These are phyloP conservation scores for Drymodes brunneopygia DNA, from an alignment of 2,113 vertebrate species.

Conservation along the genomic window DNA sequence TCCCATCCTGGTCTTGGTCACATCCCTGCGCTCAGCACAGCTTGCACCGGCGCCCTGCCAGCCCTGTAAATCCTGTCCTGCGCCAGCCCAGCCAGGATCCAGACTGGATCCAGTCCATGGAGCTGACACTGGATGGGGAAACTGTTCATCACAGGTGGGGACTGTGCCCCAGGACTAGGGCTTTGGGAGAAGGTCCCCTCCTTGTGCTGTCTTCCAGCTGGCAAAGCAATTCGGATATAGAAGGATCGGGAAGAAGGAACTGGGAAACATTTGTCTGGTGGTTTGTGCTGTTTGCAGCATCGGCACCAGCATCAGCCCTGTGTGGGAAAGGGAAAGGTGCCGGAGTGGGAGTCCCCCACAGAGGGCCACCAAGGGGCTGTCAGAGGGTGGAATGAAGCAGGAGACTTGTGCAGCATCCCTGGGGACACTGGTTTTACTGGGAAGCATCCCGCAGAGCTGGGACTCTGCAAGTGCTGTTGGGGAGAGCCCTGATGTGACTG, in stretches of 20 bases:
- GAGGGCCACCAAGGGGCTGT: neutral
- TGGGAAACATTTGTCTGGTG: neutral
- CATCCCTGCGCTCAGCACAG: neutral
- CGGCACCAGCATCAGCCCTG: neutral
- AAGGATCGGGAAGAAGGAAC: neutral
- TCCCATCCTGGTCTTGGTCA: neutral
- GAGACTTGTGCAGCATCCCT: neutral
- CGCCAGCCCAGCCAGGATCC: neutral
- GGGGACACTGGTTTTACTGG: neutral
- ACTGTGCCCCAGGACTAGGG: neutral
- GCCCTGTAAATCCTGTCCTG: constrained; percentile 2
- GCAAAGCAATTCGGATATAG: neutral
- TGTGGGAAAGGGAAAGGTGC: neutral
- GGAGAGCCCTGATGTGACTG: neutral
- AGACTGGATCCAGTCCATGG: rapidly evolving
- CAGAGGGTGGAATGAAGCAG: neutral
- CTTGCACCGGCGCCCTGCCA: neutral
- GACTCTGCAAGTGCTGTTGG: neutral
- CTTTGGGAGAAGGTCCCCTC: neutral
- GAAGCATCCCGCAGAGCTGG: neutral
- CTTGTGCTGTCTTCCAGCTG: neutral
- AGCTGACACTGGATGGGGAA: neutral
- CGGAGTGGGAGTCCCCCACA: neutral
- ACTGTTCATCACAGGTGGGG: neutral
- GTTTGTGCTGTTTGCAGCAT: neutral